phyloP scores from a whole-genome alignment of 2,888 invertebrate genomes.

The Lepetodrilus schrolli region DNA sequence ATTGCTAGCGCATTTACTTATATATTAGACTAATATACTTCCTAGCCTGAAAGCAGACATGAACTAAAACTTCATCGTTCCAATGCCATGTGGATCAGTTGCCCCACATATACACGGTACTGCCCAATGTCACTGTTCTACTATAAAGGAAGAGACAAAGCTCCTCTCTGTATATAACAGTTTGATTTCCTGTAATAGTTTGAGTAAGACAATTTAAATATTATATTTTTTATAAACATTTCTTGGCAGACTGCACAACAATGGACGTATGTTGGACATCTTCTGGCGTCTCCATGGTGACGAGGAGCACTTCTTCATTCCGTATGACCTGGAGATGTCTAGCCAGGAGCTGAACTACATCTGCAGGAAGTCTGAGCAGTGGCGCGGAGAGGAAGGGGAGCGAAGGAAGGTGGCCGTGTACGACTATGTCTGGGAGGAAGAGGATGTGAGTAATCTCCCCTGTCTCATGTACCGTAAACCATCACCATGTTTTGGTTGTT shows the following conservation, averaged over 20 bases:
- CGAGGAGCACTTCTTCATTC: slow-evolving; percentile 70
- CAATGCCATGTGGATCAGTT: too few relatives aligned
- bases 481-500: too few relatives aligned
- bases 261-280: slow-evolving; percentile 73
- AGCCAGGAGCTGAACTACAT: slow-evolving; percentile 71
- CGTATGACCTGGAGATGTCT: slow-evolving; percentile 73
- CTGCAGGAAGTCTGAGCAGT: slow-evolving; percentile 67
- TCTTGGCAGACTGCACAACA: slow-evolving; percentile 69
- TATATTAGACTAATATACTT: too few relatives aligned
- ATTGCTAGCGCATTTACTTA: too few relatives aligned
- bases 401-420: slow-evolving; percentile 70
- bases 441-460: slow-evolving; percentile 67
- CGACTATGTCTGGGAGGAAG: slow-evolving; percentile 74
- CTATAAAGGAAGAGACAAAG: too few relatives aligned
- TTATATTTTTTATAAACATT: not conserved
- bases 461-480: too few relatives aligned
- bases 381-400: slow-evolving; percentile 74
- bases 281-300: slow-evolving; percentile 72
- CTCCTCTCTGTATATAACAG: too few relatives aligned
- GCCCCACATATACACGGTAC: too few relatives aligned
- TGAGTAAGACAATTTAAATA: not conserved
- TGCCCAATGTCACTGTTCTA: too few relatives aligned
- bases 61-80: too few relatives aligned
- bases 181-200: too few relatives aligned
- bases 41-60: too few relatives aligned